Evolutionary conservation across 2,113 vertebrate species (phyloP).

Genomic region (Delphinus delphis): DNA sequence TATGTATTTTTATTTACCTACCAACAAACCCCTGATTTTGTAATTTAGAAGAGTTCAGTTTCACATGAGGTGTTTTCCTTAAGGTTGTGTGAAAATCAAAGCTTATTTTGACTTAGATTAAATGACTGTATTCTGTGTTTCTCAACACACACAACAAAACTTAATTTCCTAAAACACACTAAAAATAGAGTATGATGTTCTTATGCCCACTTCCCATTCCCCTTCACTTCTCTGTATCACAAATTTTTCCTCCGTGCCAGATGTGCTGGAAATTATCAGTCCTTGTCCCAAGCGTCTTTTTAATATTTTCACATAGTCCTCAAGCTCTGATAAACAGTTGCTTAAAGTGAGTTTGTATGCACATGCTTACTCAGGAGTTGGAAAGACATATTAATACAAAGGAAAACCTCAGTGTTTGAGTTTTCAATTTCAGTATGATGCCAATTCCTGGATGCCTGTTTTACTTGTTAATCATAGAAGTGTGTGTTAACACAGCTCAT

Average conservation of each 20-base stretch:
- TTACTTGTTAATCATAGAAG: not conserved
- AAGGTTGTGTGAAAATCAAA: not conserved
- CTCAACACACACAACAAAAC: not conserved
- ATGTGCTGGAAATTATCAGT: not conserved
- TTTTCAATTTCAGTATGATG: not conserved
- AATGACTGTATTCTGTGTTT: not conserved
- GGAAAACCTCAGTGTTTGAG: not conserved
- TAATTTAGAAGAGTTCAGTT: not conserved
- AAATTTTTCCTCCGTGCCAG: not conserved
- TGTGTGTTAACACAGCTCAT: not conserved
- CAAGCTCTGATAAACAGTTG: not conserved
- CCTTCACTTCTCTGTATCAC: not conserved
- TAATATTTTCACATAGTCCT: not conserved
- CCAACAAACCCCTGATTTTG: not conserved
- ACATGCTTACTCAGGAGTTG: not conserved
- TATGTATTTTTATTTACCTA: not conserved
- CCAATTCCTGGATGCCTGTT: not conserved
- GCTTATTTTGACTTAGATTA: not conserved
- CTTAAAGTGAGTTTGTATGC: not conserved
- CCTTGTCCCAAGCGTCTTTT: not conserved
- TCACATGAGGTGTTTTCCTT: not conserved
- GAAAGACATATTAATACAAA: not conserved
- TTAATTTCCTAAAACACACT: not conserved
- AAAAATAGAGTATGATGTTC: not conserved
- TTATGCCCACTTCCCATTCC: not conserved